Evolutionary conservation across 2,113 vertebrate species (phyloP).

Genomic region (Oenanthe oenanthe): DNA sequence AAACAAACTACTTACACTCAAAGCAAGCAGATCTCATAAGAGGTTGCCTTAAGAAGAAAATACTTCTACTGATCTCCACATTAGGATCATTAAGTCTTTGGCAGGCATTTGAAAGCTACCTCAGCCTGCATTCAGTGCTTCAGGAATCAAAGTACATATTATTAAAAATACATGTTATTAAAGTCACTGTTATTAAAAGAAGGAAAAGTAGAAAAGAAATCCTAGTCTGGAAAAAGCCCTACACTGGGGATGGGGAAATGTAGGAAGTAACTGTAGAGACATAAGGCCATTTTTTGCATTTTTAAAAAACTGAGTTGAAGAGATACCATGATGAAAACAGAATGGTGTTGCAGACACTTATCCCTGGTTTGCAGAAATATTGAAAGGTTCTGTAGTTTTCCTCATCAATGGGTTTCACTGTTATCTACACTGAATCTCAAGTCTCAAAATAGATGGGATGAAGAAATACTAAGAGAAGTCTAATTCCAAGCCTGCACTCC

Average conservation of each 20-base stretch:
- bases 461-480: neutral
- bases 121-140: neutral
- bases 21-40: neutral
- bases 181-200: neutral
- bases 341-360: neutral
- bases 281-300: neutral
- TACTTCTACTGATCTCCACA: neutral
- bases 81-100: neutral
- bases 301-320: neutral
- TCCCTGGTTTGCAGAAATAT: neutral
- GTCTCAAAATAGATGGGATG: neutral
- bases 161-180: no score
- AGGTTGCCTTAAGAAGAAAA: neutral
- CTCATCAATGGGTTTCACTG: neutral
- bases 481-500: neutral
- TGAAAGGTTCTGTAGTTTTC: neutral
- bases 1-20: neutral
- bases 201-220: neutral
- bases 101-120: neutral
- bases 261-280: neutral
- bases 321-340: neutral
- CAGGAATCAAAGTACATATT: neutral
- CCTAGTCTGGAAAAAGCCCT: rapidly evolving
- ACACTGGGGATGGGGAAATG: neutral
- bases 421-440: neutral